These are phyloP conservation scores for Pristionchus pacificus DNA, from an alignment of 1,140 invertebrate genomes.

Conservation along the genomic window DNA sequence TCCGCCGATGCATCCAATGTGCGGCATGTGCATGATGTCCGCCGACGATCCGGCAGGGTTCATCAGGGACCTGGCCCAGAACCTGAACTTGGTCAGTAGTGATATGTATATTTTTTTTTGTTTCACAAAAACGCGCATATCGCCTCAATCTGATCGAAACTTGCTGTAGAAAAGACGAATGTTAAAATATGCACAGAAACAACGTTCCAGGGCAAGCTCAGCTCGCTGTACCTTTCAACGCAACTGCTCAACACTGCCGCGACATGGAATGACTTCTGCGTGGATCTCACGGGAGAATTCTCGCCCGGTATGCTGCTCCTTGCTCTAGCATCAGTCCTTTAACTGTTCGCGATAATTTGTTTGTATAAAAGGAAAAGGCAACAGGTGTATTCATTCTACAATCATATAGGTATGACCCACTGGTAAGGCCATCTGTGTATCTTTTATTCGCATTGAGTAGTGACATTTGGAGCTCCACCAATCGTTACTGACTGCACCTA, in stretches of 20 bases:
- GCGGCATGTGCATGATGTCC: not conserved
- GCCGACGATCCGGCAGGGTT: not conserved
- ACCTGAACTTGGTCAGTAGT: not conserved
- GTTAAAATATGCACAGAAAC: too few relatives aligned
- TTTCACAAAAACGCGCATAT: not conserved
- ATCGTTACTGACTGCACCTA: slow-evolving; percentile 31
- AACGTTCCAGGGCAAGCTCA: too few relatives aligned
- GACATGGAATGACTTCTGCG: slow-evolving; percentile 52
- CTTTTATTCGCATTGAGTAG: too few relatives aligned
- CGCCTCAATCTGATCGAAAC: too few relatives aligned
- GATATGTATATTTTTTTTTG: not conserved
- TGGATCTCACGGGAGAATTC: slow-evolving; percentile 55
- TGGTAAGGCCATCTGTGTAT: too few relatives aligned
- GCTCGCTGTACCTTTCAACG: slow-evolving; percentile 44
- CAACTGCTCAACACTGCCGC: slow-evolving; percentile 54
- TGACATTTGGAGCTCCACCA: too few relatives aligned
- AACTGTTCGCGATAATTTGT: too few relatives aligned
- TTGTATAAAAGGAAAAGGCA: too few relatives aligned
- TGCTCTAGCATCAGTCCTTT: not conserved
- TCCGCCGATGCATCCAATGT: too few relatives aligned
- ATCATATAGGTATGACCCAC: too few relatives aligned
- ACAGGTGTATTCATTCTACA: too few relatives aligned
- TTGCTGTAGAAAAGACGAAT: too few relatives aligned
- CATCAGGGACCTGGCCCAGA: not conserved
- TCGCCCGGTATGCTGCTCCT: slow-evolving; percentile 10